Conservation (phyloP, 2,888 invertebrate species). For the Lamproptera curius region DNA sequence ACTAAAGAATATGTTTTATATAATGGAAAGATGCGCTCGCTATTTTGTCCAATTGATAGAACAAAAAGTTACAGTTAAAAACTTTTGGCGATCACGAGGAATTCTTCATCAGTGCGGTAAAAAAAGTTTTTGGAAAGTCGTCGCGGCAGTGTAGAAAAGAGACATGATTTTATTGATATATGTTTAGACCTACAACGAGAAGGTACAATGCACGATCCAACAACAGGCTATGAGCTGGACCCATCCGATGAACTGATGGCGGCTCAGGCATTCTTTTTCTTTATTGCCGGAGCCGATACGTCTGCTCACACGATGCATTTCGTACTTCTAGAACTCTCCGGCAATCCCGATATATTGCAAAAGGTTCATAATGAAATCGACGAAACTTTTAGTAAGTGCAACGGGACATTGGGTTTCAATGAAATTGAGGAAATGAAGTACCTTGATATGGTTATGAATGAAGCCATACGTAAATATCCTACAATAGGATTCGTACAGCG, state of each 20-base stretch:
- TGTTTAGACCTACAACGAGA: slow-evolving; percentile 31
- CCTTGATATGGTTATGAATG: slow-evolving; percentile 50
- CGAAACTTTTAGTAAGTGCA: slow-evolving; percentile 34
- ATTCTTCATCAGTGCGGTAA: slow-evolving; percentile 50
- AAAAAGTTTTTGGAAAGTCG: slow-evolving; percentile 43
- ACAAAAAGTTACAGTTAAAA: slow-evolving; percentile 38
- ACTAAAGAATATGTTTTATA: slow-evolving; percentile 59
- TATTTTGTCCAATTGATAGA: slow-evolving; percentile 47
- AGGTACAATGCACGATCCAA: slow-evolving; percentile 25
- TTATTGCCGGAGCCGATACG: slow-evolving; percentile 59
- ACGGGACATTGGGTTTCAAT: slow-evolving; percentile 44
- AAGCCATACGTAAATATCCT: slow-evolving; percentile 63
- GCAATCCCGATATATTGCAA: slow-evolving; percentile 45
- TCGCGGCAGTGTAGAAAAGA: slow-evolving; percentile 23
- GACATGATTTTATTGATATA: slow-evolving; percentile 34
- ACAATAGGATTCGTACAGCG: slow-evolving; percentile 50
- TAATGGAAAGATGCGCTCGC: slow-evolving; percentile 45
- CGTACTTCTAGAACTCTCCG: slow-evolving; percentile 45
- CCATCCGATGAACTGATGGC: slow-evolving; percentile 44
- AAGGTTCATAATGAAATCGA: slow-evolving; percentile 45
- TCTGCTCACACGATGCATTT: slow-evolving; percentile 49
- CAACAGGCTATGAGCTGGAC: slow-evolving; percentile 28
- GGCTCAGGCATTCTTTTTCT: slow-evolving; percentile 67
- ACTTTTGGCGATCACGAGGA: slow-evolving; percentile 46
- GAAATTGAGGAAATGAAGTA: slow-evolving; percentile 46